A percentile compares a stretch with the other conserved stretches of the same genome.
These are phyloP conservation scores for Bombus waltoni DNA, from an alignment of 1,140 invertebrate genomes.

Conservation along the genomic window DNA sequence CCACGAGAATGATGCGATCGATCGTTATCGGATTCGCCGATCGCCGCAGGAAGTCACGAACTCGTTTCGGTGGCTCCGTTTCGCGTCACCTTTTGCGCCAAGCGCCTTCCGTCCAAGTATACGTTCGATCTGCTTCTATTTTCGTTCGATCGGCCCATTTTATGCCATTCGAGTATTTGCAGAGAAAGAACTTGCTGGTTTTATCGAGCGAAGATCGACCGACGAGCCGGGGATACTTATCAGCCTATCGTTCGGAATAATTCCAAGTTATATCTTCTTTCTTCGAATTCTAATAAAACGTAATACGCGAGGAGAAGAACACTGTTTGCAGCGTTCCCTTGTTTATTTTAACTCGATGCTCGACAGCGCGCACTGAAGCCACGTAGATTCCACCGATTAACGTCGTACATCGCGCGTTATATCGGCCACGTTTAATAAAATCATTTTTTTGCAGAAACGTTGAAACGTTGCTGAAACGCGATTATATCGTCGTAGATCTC, in stretches of 20 bases:
- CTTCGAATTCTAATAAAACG: neutral
- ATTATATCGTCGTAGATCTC: neutral
- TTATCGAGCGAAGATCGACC: too few species aligned
- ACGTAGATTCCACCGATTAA: neutral
- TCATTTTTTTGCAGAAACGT: neutral
- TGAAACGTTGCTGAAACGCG: neutral
- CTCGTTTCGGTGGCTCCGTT: constrained; percentile 10
- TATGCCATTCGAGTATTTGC: neutral
- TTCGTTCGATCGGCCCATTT: neutral
- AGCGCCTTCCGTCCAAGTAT: too few species aligned
- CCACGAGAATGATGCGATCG: neutral
- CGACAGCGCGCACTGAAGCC: neutral
- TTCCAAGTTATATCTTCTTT: neutral
- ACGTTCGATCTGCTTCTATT: neutral
- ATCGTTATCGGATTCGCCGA: constrained; percentile 20
- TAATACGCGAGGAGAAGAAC: too few species aligned
- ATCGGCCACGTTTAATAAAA: neutral
- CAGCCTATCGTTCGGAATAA: neutral
- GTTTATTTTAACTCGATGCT: neutral
- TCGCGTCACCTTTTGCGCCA: neutral
- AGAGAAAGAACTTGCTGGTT: neutral
- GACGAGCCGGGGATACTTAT: too few species aligned
- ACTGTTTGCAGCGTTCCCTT: neutral
- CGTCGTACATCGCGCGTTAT: neutral
- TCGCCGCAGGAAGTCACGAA: neutral